A percentile compares a stretch with the other conserved stretches of the same genome.
Evolutionary conservation across 2,113 vertebrate genomes (phyloP).

Genomic region (Seriola dumerili): DNA sequence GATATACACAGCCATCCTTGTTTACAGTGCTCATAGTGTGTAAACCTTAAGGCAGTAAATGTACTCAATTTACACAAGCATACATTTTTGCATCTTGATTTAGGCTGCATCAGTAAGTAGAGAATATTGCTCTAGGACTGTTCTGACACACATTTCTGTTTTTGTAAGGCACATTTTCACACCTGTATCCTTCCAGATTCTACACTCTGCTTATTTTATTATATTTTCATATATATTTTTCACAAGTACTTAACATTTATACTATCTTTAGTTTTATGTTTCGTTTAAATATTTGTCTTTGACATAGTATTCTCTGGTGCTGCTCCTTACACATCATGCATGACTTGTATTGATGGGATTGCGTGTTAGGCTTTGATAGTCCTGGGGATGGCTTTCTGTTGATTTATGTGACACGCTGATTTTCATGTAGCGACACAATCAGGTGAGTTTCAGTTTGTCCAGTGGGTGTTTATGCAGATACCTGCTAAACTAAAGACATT

Average conservation of each 20-base stretch:
- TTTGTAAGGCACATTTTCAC: background rate
- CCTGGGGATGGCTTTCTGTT: no score
- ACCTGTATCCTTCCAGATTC: background rate
- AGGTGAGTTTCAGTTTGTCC: no score
- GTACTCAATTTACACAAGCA: background rate
- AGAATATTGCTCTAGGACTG: background rate
- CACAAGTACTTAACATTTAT: background rate
- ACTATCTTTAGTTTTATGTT: background rate
- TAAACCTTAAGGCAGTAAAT: conserved; percentile 26
- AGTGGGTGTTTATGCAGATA: no score
- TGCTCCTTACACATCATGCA: no score
- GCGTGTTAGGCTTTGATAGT: no score
- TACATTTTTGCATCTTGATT: conserved; percentile 7
- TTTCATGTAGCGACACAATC: no score
- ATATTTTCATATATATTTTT: background rate
- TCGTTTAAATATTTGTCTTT: no score
- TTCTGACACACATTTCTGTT: background rate
- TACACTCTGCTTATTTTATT: background rate
- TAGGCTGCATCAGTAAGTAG: background rate
- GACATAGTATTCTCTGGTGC: no score
- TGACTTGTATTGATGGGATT: no score
- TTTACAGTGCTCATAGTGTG: conserved; percentile 21
- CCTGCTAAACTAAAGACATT: no score
- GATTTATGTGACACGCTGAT: no score
- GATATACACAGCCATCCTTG: background rate